Evolutionary conservation across 2,113 vertebrate species (phyloP).

Genomic region (Hyperopisus bebe): DNA sequence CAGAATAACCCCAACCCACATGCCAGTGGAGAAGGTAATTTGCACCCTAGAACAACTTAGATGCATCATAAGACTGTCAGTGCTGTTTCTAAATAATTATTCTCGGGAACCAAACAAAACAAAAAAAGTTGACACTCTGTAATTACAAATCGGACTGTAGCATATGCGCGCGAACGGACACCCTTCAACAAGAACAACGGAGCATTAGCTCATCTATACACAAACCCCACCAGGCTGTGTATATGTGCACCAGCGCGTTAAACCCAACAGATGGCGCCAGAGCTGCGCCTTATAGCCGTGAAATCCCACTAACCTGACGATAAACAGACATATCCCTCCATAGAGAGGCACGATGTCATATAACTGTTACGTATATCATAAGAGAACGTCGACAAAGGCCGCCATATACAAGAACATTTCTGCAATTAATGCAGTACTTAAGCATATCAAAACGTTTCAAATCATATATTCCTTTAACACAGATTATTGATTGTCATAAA

Average conservation of each 20-base stretch:
- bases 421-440: neutral
- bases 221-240: too few species aligned
- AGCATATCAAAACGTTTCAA: neutral
- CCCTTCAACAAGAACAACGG: neutral
- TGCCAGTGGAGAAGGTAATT: neutral
- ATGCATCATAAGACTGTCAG: neutral
- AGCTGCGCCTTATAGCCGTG: neutral
- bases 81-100: neutral
- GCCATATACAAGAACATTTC: neutral
- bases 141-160: neutral
- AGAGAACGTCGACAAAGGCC: neutral
- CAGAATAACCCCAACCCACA: neutral
- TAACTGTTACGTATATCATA: neutral
- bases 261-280: conserved; percentile 31
- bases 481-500: neutral
- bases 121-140: neutral
- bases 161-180: neutral
- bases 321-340: neutral
- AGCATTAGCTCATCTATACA: neutral
- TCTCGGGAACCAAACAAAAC: neutral
- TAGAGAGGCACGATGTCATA: neutral
- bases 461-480: neutral
- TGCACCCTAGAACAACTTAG: neutral
- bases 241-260: neutral
- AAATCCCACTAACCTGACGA: neutral